Evolutionary conservation across 2,888 invertebrate species (phyloP), one percentile per base, ranked within the genome.

Genomic region (Altica lythri): DNA sequence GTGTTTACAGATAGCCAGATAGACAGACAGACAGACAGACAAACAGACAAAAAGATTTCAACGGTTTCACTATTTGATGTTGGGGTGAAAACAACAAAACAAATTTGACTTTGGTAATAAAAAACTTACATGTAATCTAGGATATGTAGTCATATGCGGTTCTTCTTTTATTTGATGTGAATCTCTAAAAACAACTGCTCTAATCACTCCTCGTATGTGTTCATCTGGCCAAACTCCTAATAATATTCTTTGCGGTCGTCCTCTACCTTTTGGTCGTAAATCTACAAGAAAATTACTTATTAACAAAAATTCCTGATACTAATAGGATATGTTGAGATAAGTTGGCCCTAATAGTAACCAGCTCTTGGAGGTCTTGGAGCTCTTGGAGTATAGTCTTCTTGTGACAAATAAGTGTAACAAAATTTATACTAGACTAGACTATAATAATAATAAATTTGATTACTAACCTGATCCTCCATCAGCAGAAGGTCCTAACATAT

Each of bases 171-270:
- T 82, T 75, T 88, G 88, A 73, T 88, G 86, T 9, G 89, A 87
- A 79, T 94, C 94, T 68, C 93, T 83, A 81, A 94, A 94, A 55
- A 94, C 94, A 47, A 94, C 93, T 53, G 93, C 91, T 70, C 93
- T 85, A 71, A 94, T 93, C 49, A 94, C 94, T 59, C 92, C 92
- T 72, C 92, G 88, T 75, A 94, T 93, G 78, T 93, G 93, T 74
- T 93, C 93, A 77, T 94, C 93, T 6, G 94, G 93, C 94, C 94
- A 94, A 57, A 92, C 90, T 59, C 94, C 94, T 64, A 94, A 80
- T 64, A 94, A 80, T 74, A 94, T 94, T 73, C 94, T 84, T 75
- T 94, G 94, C 16, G 94, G 94, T 63, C 94, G 80, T 22, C 94
- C 94, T 69, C 94, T 83, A 43, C 94, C 94, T 78, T 94, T 94